Conservation (phyloP, 2,113 vertebrate species). For the Salvelinus sp. region DNA sequence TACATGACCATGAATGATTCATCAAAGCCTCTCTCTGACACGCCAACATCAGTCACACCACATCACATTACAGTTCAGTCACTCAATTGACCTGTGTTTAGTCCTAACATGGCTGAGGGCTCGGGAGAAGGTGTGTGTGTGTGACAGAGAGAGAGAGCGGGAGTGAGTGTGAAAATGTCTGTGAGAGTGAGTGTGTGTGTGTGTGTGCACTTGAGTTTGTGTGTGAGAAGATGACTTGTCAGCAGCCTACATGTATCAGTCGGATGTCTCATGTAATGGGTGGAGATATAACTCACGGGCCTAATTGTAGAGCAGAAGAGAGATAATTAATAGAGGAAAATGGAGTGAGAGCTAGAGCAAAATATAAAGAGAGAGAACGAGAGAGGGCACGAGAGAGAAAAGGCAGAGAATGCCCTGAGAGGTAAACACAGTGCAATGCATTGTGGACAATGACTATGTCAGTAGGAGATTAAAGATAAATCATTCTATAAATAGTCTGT, state of each 20-base stretch:
- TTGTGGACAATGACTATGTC: constrained; percentile 25
- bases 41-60: constrained; percentile 15
- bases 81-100: not conserved
- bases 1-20: constrained; percentile 11
- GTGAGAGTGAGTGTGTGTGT: not conserved
- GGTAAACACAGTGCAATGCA: not conserved
- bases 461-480: constrained; percentile 65
- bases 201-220: not conserved
- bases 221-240: not conserved
- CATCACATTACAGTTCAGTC: not conserved
- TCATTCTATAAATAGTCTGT: constrained; percentile 62
- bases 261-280: not conserved
- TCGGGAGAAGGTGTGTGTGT: not conserved
- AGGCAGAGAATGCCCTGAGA: not conserved
- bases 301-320: constrained; percentile 1
- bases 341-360: not conserved
- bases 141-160: too few species aligned
- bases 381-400: not conserved
- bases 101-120: not conserved
- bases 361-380: not conserved
- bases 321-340: not conserved
- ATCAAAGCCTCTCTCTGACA: constrained; percentile 34
- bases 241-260: not conserved
- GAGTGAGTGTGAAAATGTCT: too few species aligned
- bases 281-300: not conserved